phyloP scores from a whole-genome alignment of 2,888 invertebrate species.

The Nephrotoma appendiculata region DNA sequence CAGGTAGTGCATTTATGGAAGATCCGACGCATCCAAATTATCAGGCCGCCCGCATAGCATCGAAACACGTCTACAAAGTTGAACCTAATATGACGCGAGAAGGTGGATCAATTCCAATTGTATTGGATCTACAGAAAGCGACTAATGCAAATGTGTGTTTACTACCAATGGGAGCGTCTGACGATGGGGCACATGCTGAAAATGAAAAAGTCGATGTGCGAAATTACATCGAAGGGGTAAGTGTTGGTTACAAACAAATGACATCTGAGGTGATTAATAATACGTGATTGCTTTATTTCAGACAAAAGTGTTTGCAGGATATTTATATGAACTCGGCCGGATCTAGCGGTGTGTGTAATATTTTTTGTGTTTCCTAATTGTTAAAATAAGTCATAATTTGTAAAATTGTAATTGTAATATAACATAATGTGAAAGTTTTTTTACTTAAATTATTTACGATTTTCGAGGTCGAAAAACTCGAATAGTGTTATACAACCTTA shows the following conservation, averaged over 20 bases:
- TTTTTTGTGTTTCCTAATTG: too few species aligned
- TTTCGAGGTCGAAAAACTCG: too few species aligned
- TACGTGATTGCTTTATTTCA: not conserved
- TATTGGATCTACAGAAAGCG: conserved; percentile 81
- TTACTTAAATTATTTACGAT: too few species aligned
- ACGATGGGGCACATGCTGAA: conserved; percentile 99
- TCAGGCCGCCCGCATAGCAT: conserved; percentile 69
- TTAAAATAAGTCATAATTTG: too few species aligned
- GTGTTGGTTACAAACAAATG: conserved; percentile 19
- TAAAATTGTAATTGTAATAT: too few species aligned
- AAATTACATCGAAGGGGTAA: conserved; percentile 90
- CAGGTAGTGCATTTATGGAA: conserved; percentile 85
- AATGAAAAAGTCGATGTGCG: conserved; percentile 90
- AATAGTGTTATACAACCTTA: too few species aligned
- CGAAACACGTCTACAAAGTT: conserved; percentile 66
- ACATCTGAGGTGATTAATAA: too few species aligned
- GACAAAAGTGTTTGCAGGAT: not conserved
- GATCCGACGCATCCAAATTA: conserved; percentile 89
- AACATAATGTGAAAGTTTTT: too few species aligned
- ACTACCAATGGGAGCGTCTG: conserved; percentile 80
- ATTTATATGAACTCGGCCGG: not conserved
- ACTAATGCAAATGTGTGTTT: conserved; percentile 88
- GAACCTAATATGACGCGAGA: conserved; percentile 93
- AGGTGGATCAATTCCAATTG: conserved; percentile 96
- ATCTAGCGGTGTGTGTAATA: not conserved